Percentiles rank a stretch among this genome's conserved stretches.
phyloP scores from a whole-genome alignment of 2,113 vertebrate species.

The Argyrosomus japonicus region DNA sequence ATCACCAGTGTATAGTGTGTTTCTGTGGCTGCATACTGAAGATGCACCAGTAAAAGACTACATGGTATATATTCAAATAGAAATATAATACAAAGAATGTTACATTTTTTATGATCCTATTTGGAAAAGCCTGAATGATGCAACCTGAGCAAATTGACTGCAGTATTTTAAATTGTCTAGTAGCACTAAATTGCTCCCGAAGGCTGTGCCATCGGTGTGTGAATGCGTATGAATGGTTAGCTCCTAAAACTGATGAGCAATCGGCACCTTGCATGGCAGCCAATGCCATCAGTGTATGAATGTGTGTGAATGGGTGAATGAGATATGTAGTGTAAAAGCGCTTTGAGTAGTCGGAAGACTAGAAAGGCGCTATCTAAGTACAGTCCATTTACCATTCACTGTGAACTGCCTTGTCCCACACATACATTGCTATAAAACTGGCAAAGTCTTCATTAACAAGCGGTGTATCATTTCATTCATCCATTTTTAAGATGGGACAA shows the following conservation, averaged over 20 bases:
- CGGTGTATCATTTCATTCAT: not conserved
- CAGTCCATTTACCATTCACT: not conserved
- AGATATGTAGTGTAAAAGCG: too few relatives aligned
- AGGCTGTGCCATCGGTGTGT: too few relatives aligned
- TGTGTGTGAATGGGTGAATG: too few relatives aligned
- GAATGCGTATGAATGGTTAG: too few relatives aligned
- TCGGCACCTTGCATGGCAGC: too few relatives aligned
- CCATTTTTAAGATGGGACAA: not conserved
- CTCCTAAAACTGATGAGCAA: too few relatives aligned
- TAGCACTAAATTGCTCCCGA: not conserved
- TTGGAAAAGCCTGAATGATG: conserved; percentile 20
- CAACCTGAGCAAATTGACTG: conserved; percentile 46
- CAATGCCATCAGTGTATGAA: too few relatives aligned
- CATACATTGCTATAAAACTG: not conserved
- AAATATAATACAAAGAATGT: conserved; percentile 3
- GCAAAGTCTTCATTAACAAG: not conserved
- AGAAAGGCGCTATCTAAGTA: too few relatives aligned
- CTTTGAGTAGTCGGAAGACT: too few relatives aligned
- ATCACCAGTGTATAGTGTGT: not conserved
- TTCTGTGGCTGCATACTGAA: not conserved
- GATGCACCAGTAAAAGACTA: not conserved
- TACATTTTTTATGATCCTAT: conserved; percentile 41
- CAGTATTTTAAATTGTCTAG: conserved; percentile 29
- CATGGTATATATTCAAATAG: not conserved
- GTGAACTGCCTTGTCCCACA: not conserved